These are phyloP conservation scores for Anser cygnoides DNA, from an alignment of 2,113 vertebrate species.

Conservation along the genomic window DNA sequence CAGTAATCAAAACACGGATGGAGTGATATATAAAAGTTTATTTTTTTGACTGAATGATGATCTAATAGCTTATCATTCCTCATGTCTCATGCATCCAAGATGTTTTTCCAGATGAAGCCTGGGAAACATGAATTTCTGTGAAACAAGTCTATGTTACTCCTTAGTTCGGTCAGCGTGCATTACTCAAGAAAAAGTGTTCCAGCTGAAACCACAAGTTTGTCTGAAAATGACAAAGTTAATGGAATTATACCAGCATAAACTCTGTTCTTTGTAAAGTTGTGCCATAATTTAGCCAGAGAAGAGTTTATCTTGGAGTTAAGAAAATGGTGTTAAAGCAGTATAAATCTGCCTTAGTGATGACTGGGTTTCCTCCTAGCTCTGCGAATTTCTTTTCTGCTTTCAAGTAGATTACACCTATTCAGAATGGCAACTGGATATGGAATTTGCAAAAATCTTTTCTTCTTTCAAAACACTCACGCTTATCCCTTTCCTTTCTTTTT, in stretches of 20 bases:
- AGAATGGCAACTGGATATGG: not conserved
- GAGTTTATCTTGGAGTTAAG: slow-evolving; percentile 54
- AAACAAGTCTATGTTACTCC: slow-evolving; percentile 38
- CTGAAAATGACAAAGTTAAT: slow-evolving; percentile 60
- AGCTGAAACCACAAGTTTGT: slow-evolving; percentile 59
- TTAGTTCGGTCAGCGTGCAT: slow-evolving; percentile 24
- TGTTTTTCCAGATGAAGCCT: slow-evolving; percentile 65
- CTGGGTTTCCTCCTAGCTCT: slow-evolving; percentile 37
- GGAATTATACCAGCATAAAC: slow-evolving; percentile 52
- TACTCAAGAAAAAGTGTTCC: slow-evolving; percentile 44
- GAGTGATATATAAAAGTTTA: slow-evolving; percentile 40
- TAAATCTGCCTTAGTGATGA: slow-evolving; percentile 46
- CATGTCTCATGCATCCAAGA: slow-evolving; percentile 45
- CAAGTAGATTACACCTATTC: not conserved
- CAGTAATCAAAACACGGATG: slow-evolving; percentile 36
- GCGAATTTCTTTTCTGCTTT: slow-evolving; percentile 5
- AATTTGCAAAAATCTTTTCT: slow-evolving; percentile 9
- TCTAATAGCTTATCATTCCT: slow-evolving; percentile 63
- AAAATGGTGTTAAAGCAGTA: slow-evolving; percentile 19
- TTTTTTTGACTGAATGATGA: slow-evolving; percentile 48
- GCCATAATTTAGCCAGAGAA: slow-evolving; percentile 20
- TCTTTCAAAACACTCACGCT: not conserved
- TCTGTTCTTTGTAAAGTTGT: slow-evolving; percentile 20
- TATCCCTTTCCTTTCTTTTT: not conserved
- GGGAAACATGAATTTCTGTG: slow-evolving; percentile 57